phyloP scores from a whole-genome alignment of 1,140 invertebrate species.

The Ruditapes philippinarum region DNA sequence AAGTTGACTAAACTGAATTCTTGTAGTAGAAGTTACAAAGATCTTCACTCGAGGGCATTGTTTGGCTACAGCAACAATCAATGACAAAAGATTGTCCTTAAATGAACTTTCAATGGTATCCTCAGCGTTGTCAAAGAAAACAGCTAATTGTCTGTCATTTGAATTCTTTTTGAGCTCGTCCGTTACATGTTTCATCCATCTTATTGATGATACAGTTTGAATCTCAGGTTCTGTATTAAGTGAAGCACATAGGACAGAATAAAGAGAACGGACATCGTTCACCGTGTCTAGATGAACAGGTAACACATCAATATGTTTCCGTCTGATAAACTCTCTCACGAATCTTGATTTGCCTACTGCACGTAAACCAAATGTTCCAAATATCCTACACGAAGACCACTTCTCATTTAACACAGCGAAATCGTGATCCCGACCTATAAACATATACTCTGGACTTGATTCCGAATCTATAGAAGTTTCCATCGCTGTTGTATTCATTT shows the following conservation, averaged over 20 bases:
- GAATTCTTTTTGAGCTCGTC: neutral
- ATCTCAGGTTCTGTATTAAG: neutral
- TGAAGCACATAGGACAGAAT: neutral
- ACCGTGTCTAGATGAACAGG: neutral
- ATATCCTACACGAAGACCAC: neutral
- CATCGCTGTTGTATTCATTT: no score
- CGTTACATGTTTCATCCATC: neutral
- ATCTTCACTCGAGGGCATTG: neutral
- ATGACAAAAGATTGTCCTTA: slow-evolving; percentile 8
- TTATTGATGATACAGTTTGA: no score
- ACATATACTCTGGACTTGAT: neutral
- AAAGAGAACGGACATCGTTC: neutral
- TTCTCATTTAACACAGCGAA: neutral
- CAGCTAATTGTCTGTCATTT: neutral
- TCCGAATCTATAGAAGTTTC: no score
- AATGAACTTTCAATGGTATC: slow-evolving; percentile 12
- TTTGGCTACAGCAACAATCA: neutral
- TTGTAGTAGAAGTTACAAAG: slow-evolving; percentile 34
- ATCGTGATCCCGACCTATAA: neutral
- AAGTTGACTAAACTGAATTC: slow-evolving; percentile 1
- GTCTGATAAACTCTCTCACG: neutral
- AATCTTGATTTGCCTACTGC: slow-evolving; percentile 52
- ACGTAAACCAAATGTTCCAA: slow-evolving; percentile 49
- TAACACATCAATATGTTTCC: neutral
- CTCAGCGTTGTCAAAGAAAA: slow-evolving; percentile 53